phyloP scores from a whole-genome alignment of 1,140 invertebrate species.

The Euborellia annulipes region DNA sequence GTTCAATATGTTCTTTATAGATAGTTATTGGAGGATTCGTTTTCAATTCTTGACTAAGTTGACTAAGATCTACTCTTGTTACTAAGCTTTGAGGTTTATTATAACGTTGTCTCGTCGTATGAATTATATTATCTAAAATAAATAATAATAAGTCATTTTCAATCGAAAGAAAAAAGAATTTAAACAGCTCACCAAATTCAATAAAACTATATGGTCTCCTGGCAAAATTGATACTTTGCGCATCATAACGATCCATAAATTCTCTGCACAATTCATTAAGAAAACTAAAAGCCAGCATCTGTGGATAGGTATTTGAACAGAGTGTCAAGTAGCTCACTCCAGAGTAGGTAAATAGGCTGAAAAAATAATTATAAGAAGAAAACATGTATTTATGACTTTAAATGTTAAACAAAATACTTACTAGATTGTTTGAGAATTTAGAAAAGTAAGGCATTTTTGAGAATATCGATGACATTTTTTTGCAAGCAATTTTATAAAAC shows the following conservation, averaged over 20 bases:
- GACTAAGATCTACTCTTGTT: slow-evolving; percentile 25
- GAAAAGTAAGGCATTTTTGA: too few species aligned
- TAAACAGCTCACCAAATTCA: slow-evolving; percentile 27
- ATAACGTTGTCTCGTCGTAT: slow-evolving; percentile 26
- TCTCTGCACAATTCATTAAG: slow-evolving; percentile 31
- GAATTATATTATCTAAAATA: slow-evolving; percentile 25
- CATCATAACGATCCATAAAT: slow-evolving; percentile 26
- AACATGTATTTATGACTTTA: neutral
- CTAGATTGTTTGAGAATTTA: too few species aligned
- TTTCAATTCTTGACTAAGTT: slow-evolving; percentile 26
- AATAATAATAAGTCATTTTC: neutral
- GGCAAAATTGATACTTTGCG: slow-evolving; percentile 20
- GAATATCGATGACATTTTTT: too few species aligned
- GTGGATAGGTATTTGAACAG: slow-evolving; percentile 26
- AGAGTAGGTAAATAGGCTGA: slow-evolving; percentile 26
- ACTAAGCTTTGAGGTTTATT: slow-evolving; percentile 27
- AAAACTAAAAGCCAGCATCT: slow-evolving; percentile 30
- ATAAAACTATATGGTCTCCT: slow-evolving; percentile 29
- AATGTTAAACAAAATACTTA: too few species aligned
- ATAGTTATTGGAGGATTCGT: slow-evolving; percentile 25
- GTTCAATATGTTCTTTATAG: slow-evolving; percentile 21
- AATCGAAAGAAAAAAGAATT: slow-evolving; percentile 3
- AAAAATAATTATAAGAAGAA: slow-evolving; percentile 15
- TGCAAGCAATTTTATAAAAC: too few species aligned
- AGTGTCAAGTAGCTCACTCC: slow-evolving; percentile 27